Evolutionary conservation across 35 echinoderm and acorn worm species (phyloP).

Genomic region (Holothuria glaberrima): DNA sequence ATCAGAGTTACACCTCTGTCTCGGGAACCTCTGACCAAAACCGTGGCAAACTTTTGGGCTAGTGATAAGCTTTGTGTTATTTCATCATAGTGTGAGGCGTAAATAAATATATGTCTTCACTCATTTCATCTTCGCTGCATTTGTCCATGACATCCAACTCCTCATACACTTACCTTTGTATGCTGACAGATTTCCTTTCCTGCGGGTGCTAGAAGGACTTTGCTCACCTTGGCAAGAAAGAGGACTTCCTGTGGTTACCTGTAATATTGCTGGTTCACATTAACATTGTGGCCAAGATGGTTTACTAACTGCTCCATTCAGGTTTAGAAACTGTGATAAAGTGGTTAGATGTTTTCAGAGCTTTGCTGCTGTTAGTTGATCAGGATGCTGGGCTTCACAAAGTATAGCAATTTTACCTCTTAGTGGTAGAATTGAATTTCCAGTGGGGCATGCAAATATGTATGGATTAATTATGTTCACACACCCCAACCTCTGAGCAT

Average conservation of each 20-base stretch:
- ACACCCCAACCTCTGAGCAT: conserved; percentile 20
- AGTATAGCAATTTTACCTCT: conserved; percentile 17
- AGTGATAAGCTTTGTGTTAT: no score
- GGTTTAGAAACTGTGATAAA: conserved; percentile 37
- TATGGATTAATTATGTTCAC: conserved; percentile 19
- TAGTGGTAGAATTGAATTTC: neutral
- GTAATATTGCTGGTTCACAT: conserved; percentile 40
- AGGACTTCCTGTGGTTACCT: conserved; percentile 8
- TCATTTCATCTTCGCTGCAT: neutral
- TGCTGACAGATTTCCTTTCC: conserved; percentile 52
- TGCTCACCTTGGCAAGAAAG: no score
- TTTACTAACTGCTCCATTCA: conserved; percentile 37
- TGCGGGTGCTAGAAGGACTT: conserved; percentile 47
- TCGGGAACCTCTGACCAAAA: no score
- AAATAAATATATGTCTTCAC: no score
- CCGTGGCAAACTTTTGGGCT: no score
- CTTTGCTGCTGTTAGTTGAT: conserved; percentile 24
- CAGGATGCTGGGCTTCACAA: conserved; percentile 19
- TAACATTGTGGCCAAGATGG: conserved; percentile 13
- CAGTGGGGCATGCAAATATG: conserved; percentile 32
- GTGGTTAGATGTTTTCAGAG: conserved; percentile 56
- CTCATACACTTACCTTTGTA: conserved; percentile 53
- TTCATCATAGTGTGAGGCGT: no score
- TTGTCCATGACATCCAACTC: conserved; percentile 39
- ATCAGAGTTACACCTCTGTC: no score